A percentile compares a stretch with the other conserved stretches of the same genome.
phyloP scores from a whole-genome alignment of 2,888 invertebrate genomes.

The Aproaerema taeniolella region DNA sequence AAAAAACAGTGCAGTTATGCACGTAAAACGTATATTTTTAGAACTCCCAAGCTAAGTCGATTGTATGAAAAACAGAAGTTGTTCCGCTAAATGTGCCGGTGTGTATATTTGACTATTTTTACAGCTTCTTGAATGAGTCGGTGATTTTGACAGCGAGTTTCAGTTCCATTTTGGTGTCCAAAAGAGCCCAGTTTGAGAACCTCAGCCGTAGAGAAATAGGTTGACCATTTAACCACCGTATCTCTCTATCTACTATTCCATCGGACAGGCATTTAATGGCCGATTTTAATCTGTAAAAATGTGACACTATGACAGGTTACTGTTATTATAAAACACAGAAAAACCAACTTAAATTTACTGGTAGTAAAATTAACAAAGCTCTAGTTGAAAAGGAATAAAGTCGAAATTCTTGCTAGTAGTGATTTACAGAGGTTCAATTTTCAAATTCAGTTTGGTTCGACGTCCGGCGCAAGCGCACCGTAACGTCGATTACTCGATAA shows the following conservation, averaged over 20 bases:
- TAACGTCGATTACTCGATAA: conserved; percentile 73
- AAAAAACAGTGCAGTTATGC: too few species aligned
- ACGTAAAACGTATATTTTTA: too few species aligned
- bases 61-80: too few species aligned
- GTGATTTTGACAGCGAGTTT: too few species aligned
- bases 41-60: too few species aligned
- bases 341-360: conserved; percentile 23
- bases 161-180: too few species aligned
- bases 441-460: too few species aligned
- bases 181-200: too few species aligned
- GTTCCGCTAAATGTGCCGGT: too few species aligned
- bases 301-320: conserved; percentile 71
- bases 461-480: conserved; percentile 68
- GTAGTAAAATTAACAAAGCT: not conserved
- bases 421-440: not conserved
- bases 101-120: too few species aligned
- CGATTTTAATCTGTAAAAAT: conserved; percentile 60
- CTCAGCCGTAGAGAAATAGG: conserved; percentile 25
- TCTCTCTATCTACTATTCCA: conserved; percentile 56
- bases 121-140: too few species aligned
- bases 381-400: conserved; percentile 20
- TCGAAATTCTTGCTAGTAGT: conserved; percentile 10
- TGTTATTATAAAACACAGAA: conserved; percentile 58
- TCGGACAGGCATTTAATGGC: conserved; percentile 59
- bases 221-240: conserved; percentile 50